phyloP scores from a whole-genome alignment of 2,797 vertebrate genomes.

The Cichlasoma orientale region DNA sequence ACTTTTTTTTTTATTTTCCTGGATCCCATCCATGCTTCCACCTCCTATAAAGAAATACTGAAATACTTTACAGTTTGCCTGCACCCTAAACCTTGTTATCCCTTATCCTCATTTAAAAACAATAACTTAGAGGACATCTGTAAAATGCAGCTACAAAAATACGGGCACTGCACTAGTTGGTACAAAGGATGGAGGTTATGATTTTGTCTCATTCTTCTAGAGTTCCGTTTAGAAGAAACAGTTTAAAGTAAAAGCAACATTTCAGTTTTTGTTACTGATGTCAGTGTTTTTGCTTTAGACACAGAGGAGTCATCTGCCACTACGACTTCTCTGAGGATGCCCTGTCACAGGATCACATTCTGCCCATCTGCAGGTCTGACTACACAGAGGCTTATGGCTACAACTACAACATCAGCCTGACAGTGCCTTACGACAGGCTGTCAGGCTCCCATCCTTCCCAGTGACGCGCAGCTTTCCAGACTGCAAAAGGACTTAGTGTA shows the following conservation, averaged over 20 bases:
- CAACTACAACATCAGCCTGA: conserved; percentile 91
- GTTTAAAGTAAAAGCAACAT: not conserved
- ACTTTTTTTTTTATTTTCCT: not conserved
- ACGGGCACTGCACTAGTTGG: too few species aligned
- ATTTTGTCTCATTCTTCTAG: not conserved
- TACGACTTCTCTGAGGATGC: conserved; percentile 91
- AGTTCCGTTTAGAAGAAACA: not conserved
- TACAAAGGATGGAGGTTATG: fast-evolving
- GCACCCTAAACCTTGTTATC: too few species aligned
- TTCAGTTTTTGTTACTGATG: not conserved
- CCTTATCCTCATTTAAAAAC: too few species aligned
- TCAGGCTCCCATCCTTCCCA: conserved; percentile 44
- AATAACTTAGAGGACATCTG: too few species aligned
- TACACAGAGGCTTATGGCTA: conserved; percentile 80
- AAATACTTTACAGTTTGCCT: not conserved
- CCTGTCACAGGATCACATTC: conserved; percentile 81
- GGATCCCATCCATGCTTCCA: not conserved
- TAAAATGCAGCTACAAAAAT: too few species aligned
- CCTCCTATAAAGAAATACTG: not conserved
- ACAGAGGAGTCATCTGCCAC: conserved; percentile 88
- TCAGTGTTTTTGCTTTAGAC: conserved; percentile 70
- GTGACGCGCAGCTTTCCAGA: conserved; percentile 32
- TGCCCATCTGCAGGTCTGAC: conserved; percentile 91
- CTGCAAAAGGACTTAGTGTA: not conserved
- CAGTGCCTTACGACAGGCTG: conserved; percentile 85